Evolutionary conservation across 2,888 invertebrate genomes (phyloP).

Genomic region (Polydesmus complanatus): DNA sequence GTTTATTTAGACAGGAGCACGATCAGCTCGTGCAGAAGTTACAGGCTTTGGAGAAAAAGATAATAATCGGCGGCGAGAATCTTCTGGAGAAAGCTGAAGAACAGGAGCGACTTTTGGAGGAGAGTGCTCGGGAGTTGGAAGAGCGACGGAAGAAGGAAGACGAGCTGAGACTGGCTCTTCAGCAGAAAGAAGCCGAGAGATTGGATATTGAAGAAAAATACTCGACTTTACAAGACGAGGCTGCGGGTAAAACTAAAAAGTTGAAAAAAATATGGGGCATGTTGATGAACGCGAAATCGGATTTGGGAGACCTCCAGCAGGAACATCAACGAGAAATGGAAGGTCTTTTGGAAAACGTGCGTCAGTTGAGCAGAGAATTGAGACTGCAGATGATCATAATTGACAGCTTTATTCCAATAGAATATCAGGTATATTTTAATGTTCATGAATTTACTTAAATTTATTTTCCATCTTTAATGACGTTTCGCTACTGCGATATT

Average conservation of each 20-base stretch:
- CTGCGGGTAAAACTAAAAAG: slow-evolving; percentile 79
- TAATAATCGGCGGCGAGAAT: slow-evolving; percentile 95
- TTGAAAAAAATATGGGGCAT: slow-evolving; percentile 76
- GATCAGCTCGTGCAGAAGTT: slow-evolving; percentile 71
- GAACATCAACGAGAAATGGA: slow-evolving; percentile 97
- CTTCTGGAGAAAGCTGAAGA: slow-evolving; percentile 90
- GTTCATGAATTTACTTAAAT: too few species aligned
- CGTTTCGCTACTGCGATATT: not conserved
- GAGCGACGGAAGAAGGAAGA: slow-evolving; percentile 63
- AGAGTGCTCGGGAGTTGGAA: slow-evolving; percentile 68
- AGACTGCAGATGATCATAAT: slow-evolving; percentile 81
- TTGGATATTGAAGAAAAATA: slow-evolving; percentile 90
- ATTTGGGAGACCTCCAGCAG: slow-evolving; percentile 49
- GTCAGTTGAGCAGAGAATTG: slow-evolving; percentile 76
- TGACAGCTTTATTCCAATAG: slow-evolving; percentile 82
- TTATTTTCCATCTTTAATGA: too few species aligned
- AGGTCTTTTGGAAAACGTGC: slow-evolving; percentile 79
- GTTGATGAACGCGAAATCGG: slow-evolving; percentile 59
- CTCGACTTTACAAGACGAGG: slow-evolving; percentile 87
- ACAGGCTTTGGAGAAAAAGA: slow-evolving; percentile 80
- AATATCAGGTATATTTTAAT: slow-evolving; percentile 76
- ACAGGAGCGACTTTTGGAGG: slow-evolving; percentile 76
- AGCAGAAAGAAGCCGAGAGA: slow-evolving; percentile 82
- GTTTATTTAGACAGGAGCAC: slow-evolving; percentile 48
- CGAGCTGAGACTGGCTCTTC: slow-evolving; percentile 61